Evolutionary conservation across 2,888 invertebrate species (phyloP), one percentile per base, ranked within the genome.

Genomic region (Drosophila setosimentum): DNA sequence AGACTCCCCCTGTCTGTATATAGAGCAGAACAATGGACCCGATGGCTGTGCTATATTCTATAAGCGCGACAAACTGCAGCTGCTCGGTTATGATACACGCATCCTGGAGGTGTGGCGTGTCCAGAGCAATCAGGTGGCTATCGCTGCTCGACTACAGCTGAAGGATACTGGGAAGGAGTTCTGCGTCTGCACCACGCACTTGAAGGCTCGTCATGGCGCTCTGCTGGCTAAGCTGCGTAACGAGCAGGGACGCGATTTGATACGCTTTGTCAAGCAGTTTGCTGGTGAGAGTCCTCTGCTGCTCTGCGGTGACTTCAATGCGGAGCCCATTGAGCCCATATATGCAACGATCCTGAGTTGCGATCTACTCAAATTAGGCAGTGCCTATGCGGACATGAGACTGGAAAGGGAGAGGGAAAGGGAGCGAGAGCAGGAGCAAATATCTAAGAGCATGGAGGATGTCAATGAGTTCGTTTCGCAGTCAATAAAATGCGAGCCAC

Each of bases 11-110:
- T 96, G 96, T 92, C 93, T 96, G 51, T 96, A 96, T 86, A 94
- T 96, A 51, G 94, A 94, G 72, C 95, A 95, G 76, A 96, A 96
- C 89, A 95, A 95, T 84, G 97, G 97, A 1, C 96, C 96, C 0
- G 97, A 97, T 92, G 96, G 97, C 11, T 97, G 96, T 92, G 96
- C 96, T 33, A 94, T 97, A 59, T 96, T 97, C 92, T 96, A 95
- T 91, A 94, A 95, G 74, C 94, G 94, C 57, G 94, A 94, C 76
- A 95, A 95, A 91, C 95, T 96, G 78, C 94, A 95, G 65, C 92
- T 96, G 59, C 83, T 95, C 29, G 93, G 94, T 69, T 94, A 94
- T 32, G 94, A 95, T 64, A 95, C 94, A 1, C 94, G 95, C 69
- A 94, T 95, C 58, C 93, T 96, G 50, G 95, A 96, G 92, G 95